Evolutionary conservation across 2,113 vertebrate species (phyloP), one percentile per base, ranked within the genome.

Genomic region (Leptocoma aspasia): DNA sequence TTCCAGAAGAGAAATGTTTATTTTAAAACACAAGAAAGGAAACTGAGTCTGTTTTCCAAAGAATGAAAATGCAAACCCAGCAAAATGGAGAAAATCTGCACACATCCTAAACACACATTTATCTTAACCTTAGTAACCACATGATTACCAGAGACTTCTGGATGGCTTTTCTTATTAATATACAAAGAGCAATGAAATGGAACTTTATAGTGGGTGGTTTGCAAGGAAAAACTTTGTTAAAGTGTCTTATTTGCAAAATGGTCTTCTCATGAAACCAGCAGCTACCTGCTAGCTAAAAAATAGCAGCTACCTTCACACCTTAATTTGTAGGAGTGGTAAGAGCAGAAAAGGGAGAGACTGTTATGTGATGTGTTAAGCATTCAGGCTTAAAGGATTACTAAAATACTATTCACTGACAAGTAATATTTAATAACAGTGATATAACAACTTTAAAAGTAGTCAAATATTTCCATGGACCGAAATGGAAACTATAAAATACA

Each of bases 51-150:
- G 28, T 82, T 94, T 85, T 83, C 66, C 59, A 80, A 92, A 82
- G 75, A 95, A 93, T 35, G 28, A 87, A 94, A 92, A 94, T 20
- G 73, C 69, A 92, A 91, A 89, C 44, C 37, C 53, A 82, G 66
- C 71, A 70, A 59, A 80, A 94, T 20, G 30, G 26, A 92, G 73
- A 91, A 94, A 91, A 83, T 80, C 45, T 45, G 63, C 66, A 57
- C 57, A 69, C 15, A 76, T 82, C 65, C 70, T 79, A 64, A 89
- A 82, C 9, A 75, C 54, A 26, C 23, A 57, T 88, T 90, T 85
- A 77, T 90, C 50, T 84, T 87, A 84, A 86, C 37, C 30, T 56
- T n/a, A 76, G 52, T 54, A 94, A 91, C 15, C 70, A 87, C 33
- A 10, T 47, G 35, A 81, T 52, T 82, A 27, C 59, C 83, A 89